Evolutionary conservation across 2,797 vertebrate species (phyloP).

Genomic region (Calcarius lapponicus): DNA sequence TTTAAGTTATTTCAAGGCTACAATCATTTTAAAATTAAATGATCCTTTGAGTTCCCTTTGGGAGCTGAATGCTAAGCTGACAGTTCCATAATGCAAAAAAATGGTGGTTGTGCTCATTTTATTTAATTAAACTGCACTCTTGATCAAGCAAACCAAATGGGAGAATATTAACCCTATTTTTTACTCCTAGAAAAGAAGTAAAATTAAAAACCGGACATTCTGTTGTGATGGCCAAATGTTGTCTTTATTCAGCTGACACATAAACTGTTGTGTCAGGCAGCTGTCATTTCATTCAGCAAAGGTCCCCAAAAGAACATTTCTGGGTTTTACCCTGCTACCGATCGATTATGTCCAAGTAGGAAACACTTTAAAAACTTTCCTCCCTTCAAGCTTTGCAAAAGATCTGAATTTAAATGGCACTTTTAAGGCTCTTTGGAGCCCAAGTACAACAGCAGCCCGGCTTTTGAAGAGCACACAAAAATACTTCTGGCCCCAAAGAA

Average conservation of each 20-base stretch:
- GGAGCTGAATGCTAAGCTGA: conserved; percentile 28
- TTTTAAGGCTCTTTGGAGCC: background rate
- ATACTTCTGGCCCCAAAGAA: conserved; percentile 1
- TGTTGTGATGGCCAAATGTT: background rate
- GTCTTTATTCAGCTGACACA: background rate
- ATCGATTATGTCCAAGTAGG: background rate
- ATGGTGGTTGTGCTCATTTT: background rate
- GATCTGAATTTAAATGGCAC: conserved; percentile 20
- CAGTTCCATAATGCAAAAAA: conserved; percentile 20
- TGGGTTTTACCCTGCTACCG: background rate
- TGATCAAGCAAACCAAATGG: conserved; percentile 10
- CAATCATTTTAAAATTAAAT: conserved; percentile 55
- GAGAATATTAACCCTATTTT: background rate
- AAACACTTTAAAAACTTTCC: background rate
- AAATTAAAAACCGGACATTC: background rate
- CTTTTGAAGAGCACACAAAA: conserved; percentile 35
- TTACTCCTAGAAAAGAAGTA: background rate
- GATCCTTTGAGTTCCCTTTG: conserved; percentile 25
- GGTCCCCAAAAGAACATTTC: background rate
- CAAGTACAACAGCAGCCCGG: background rate
- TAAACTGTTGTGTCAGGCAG: background rate
- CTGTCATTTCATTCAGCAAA: background rate
- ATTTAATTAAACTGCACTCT: conserved; percentile 40
- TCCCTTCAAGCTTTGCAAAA: background rate
- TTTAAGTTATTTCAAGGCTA: conserved; percentile 48